Base-by-base conservation (phyloP, 2,888 invertebrate species). In the Chrysodeixis includens region DNA sequence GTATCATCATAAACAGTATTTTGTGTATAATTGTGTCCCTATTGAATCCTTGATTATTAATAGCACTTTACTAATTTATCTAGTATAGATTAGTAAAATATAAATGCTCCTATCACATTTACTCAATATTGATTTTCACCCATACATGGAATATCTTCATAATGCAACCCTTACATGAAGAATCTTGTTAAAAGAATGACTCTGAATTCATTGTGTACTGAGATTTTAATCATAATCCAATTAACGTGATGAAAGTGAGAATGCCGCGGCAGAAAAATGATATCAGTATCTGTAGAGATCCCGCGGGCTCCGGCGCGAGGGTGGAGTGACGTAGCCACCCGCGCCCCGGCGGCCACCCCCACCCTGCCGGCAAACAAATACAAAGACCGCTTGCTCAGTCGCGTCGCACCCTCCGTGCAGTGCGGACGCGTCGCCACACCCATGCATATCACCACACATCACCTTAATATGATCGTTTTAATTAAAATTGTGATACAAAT, bases 321-420 rank as follows among this genome's bases (percentile, higher is more conserved):
- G 76, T 69, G 49, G 83, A 83, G 83, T 92, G 90, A 90, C 91
- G 90, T 92, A 86, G 87, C 84, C 75, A 69, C 77, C 83, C 83
- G 84, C 82, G 75, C 69, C 74, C 73, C 53, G 60, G 70, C 79
- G 75, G 74, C 76, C 77, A 81, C 71, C 68, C 83, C 79, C 73
- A 71, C 84, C 82, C 81, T 69, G 68, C 85, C 83, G 76, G 74
- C 82, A 84, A 81, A 85, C 84, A 83, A 82, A 87, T 83, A 86
- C 85, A 84, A 86, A 84, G 83, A 80, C 77, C 56, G 62, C 57
- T 55, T 46, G 51, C 32, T 84, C 94, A 94, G 90, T 95, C 93
- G 91, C 88, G 88, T 90, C 91, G 88, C 92, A 90, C 86, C 90
- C 89, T 73, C 83, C 88, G 90, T 85, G 88, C 84, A 85, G 91